These are phyloP conservation scores for Leptinotarsa texana DNA, from an alignment of 1,140 invertebrate genomes.

Conservation along the genomic window DNA sequence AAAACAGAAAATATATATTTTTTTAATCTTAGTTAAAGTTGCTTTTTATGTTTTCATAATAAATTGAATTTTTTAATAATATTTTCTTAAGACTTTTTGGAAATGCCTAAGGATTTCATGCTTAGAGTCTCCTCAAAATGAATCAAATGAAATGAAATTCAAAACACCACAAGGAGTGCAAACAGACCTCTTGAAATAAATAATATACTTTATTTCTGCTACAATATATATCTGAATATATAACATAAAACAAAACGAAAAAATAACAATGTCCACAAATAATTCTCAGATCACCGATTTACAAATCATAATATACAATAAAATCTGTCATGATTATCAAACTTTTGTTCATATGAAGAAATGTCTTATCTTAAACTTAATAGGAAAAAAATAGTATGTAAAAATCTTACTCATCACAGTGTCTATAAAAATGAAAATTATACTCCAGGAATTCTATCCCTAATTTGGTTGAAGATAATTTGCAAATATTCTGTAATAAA, in stretches of 20 bases:
- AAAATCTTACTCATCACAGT: conserved; percentile 61
- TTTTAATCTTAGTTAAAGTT: too few relatives aligned
- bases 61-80: too few relatives aligned
- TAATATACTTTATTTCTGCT: neutral
- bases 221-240: conserved; percentile 2
- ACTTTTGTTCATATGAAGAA: neutral
- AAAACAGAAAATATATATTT: too few relatives aligned
- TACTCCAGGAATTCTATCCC: conserved; percentile 63
- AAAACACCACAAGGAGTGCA: neutral
- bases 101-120: too few relatives aligned
- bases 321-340: neutral
- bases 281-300: neutral
- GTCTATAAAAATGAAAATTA: conserved; percentile 65
- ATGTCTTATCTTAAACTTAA: conserved; percentile 10
- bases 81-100: too few relatives aligned
- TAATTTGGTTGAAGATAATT: conserved; percentile 53
- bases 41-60: too few relatives aligned
- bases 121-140: too few relatives aligned
- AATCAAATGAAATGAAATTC: too few relatives aligned
- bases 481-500: conserved; percentile 60
- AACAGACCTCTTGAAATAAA: neutral
- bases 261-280: conserved; percentile 8
- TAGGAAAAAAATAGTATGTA: conserved; percentile 14
- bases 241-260: neutral
- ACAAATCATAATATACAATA: conserved; percentile 1